phyloP scores from a whole-genome alignment of 2,888 invertebrate species.

The Teleiodes luculella region DNA sequence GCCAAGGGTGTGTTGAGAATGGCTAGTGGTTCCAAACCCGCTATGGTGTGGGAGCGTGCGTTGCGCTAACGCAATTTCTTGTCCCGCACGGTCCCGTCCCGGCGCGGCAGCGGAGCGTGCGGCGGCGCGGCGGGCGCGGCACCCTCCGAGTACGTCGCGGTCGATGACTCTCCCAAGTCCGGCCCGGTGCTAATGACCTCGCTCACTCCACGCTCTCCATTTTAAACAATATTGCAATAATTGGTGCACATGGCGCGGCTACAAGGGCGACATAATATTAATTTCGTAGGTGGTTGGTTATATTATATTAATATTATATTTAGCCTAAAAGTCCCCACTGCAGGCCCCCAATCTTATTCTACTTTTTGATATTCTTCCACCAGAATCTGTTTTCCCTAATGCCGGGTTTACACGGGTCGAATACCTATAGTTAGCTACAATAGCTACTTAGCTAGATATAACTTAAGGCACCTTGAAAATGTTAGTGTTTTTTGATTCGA shows the following conservation, averaged over 20 bases:
- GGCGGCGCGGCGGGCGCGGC: slow-evolving; percentile 21
- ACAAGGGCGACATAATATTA: no score
- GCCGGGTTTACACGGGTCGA: no score
- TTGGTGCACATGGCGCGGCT: slow-evolving; percentile 34
- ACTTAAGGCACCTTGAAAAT: no score
- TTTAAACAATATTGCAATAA: slow-evolving; percentile 45
- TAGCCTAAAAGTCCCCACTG: no score
- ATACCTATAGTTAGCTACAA: no score
- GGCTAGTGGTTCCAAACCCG: slow-evolving; percentile 3
- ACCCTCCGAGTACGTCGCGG: slow-evolving; percentile 52
- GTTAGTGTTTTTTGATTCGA: no score
- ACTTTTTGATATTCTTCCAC: no score
- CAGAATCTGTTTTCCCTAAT: no score
- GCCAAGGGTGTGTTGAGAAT: neutral
- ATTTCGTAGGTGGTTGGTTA: no score
- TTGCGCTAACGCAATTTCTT: neutral
- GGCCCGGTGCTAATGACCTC: slow-evolving; percentile 63
- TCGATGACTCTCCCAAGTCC: slow-evolving; percentile 64
- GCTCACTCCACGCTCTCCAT: slow-evolving; percentile 41
- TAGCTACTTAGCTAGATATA: no score
- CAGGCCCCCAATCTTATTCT: no score
- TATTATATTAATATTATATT: no score
- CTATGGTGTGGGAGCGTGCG: neutral
- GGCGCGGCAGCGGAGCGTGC: slow-evolving; percentile 35
- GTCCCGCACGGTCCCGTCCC: slow-evolving; percentile 19